Evolutionary conservation across 2,113 vertebrate genomes (phyloP).

Genomic region (Saguinus imperator): DNA sequence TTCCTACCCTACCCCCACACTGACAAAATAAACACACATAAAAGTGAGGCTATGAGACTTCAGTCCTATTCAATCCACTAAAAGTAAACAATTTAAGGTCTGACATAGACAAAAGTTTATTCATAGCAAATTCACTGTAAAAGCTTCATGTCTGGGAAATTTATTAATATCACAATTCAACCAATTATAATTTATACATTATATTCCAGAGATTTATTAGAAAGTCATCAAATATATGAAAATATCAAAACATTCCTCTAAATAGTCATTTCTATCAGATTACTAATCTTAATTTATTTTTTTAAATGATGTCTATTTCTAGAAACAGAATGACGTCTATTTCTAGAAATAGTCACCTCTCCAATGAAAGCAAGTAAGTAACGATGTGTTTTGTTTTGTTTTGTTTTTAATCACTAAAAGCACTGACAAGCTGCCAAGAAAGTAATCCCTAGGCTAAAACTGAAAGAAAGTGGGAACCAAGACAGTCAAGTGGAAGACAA

Average conservation of each 20-base stretch:
- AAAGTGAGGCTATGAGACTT: background rate
- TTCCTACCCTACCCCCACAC: background rate
- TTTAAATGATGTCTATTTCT: background rate
- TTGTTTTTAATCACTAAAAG: background rate
- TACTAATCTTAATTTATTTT: background rate
- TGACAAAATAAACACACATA: background rate
- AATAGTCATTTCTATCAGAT: slow-evolving; percentile 4
- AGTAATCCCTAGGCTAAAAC: background rate
- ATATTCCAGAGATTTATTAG: background rate
- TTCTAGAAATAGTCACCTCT: background rate
- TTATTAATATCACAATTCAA: background rate
- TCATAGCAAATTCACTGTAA: background rate
- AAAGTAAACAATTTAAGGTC: background rate
- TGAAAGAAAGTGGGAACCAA: background rate
- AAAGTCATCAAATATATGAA: background rate
- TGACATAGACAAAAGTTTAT: background rate
- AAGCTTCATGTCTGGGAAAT: background rate
- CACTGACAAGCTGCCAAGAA: background rate
- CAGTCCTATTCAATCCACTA: background rate
- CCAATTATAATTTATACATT: background rate
- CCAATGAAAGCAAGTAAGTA: slow-evolving; percentile 8
- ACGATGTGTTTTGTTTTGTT: background rate
- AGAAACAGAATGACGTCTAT: background rate
- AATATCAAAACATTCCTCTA: slow-evolving; percentile 3
- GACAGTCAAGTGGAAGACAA: background rate